Conservation (phyloP, 2,797 vertebrate genomes). For the Psittacula derbiana region DNA sequence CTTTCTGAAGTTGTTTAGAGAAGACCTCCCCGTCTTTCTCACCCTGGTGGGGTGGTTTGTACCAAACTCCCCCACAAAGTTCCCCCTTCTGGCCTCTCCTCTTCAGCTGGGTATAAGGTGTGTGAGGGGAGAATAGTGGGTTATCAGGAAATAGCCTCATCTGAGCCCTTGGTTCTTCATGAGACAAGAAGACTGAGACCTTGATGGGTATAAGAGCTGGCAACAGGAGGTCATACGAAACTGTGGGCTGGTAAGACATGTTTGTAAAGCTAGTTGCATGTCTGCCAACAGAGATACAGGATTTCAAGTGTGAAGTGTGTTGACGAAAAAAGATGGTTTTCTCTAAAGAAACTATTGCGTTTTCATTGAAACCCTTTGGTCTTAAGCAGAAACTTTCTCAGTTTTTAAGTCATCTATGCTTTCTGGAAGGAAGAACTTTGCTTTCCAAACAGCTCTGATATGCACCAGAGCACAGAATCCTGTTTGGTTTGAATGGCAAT, state of each 20-base stretch:
- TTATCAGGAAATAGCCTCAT: neutral
- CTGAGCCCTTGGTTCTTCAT: neutral
- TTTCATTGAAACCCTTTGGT: neutral
- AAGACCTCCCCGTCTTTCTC: neutral
- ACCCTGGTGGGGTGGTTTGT: neutral
- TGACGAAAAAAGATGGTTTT: neutral
- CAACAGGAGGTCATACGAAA: neutral
- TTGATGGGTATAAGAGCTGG: neutral
- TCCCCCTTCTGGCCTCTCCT: neutral
- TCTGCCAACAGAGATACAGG: neutral
- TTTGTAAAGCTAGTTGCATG: neutral
- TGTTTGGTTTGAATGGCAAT: neutral
- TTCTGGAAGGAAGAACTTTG: neutral
- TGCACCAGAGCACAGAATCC: neutral
- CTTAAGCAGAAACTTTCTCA: neutral
- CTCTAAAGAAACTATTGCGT: neutral
- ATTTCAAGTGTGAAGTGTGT: neutral
- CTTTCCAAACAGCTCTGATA: neutral
- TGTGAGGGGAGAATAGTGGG: neutral
- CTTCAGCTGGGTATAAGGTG: neutral
- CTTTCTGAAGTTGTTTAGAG: neutral
- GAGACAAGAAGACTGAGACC: neutral
- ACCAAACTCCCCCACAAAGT: neutral
- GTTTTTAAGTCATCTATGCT: neutral
- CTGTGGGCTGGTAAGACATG: neutral